These are phyloP conservation scores for Apotomis capreana DNA, from an alignment of 2,888 invertebrate genomes.

Conservation along the genomic window DNA sequence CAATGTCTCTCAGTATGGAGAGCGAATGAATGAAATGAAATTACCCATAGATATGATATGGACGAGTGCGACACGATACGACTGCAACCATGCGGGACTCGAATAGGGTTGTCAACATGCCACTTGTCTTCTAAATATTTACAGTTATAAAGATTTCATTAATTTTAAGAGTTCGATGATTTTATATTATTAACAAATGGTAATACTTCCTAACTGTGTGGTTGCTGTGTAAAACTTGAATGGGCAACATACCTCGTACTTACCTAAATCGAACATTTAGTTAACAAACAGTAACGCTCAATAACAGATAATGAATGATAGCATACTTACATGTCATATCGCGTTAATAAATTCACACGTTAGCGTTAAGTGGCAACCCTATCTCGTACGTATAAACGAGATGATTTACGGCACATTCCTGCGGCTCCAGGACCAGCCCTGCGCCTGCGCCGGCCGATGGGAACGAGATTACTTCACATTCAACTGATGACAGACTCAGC, in stretches of 20 bases:
- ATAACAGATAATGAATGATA: background rate
- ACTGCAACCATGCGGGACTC: conserved; percentile 30
- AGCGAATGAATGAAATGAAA: conserved; percentile 31
- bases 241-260: background rate
- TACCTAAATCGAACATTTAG: background rate
- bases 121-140: background rate
- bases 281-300: background rate
- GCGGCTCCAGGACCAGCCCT: conserved; percentile 57
- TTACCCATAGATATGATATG: conserved; percentile 38
- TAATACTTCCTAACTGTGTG: too few species aligned
- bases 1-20: conserved; percentile 10
- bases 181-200: too few species aligned
- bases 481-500: conserved; percentile 65
- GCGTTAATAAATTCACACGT: background rate
- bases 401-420: conserved; percentile 79
- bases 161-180: too few species aligned
- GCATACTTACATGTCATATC: background rate
- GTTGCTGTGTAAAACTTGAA: background rate
- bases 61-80: conserved; percentile 24
- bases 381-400: conserved; percentile 52
- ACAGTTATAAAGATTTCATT: background rate
- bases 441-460: conserved; percentile 61
- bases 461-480: conserved; percentile 72
- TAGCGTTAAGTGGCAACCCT: conserved; percentile 42
- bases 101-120: conserved; percentile 14